Percentiles rank a stretch among this genome's conserved stretches.
Conservation (phyloP, 2,888 invertebrate genomes). For the Gymnocheta viridis region DNA sequence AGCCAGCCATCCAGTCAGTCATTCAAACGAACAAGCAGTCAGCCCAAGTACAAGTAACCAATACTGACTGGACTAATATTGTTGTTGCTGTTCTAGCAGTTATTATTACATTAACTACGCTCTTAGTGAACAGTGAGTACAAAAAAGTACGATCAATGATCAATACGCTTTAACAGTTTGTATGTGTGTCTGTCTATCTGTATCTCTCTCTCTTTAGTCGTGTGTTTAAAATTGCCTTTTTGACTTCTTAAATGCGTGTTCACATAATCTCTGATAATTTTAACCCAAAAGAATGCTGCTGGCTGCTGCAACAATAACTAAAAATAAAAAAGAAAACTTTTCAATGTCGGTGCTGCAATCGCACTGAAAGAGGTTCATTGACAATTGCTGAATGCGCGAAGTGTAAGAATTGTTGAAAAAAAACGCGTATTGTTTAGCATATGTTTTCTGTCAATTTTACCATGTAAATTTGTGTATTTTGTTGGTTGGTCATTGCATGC, state of each 20-base stretch:
- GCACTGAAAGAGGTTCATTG: constrained; percentile 50
- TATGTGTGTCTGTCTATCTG: not conserved
- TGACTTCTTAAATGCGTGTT: constrained; percentile 69
- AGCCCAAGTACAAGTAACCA: constrained; percentile 10
- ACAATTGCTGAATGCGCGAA: constrained; percentile 54
- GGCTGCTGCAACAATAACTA: not conserved
- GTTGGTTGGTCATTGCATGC: constrained; percentile 17
- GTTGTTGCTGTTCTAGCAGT: no score
- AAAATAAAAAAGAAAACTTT: constrained; percentile 10
- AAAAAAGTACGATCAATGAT: constrained; percentile 32
- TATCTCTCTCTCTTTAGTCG: constrained; percentile 18
- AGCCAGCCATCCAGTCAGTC: not conserved
- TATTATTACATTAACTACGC: constrained; percentile 30
- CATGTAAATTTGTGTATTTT: constrained; percentile 62
- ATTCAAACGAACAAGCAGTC: not conserved
- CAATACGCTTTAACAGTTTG: constrained; percentile 4
- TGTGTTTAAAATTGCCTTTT: constrained; percentile 58
- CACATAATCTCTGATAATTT: constrained; percentile 70
- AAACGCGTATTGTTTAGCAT: constrained; percentile 66
- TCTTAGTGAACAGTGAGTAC: constrained; percentile 1
- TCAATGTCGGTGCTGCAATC: not conserved
- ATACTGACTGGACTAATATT: constrained; percentile 5
- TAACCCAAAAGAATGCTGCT: constrained; percentile 31
- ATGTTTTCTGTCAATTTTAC: constrained; percentile 69
- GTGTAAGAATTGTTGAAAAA: constrained; percentile 61